Conservation (phyloP, 2,113 vertebrate species). For the Nerophis lumbriciformis region DNA sequence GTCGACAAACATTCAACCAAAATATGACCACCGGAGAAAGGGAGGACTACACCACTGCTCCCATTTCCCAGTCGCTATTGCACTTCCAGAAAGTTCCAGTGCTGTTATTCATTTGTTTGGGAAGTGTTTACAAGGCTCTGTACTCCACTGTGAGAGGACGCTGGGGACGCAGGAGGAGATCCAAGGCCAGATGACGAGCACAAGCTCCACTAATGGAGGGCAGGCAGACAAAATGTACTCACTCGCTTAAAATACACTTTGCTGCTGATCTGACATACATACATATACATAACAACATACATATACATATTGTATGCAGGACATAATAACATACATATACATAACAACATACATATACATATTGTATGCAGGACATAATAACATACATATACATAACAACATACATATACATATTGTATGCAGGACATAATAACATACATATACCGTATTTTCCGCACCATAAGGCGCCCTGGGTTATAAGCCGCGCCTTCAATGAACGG, state of each 20-base stretch:
- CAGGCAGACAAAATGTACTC: conserved; percentile 28
- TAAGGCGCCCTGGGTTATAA: no score
- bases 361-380: no score
- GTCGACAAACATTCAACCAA: conserved; percentile 39
- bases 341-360: no score
- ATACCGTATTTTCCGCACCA: no score
- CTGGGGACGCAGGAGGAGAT: conserved; percentile 40
- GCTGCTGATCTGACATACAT: background rate
- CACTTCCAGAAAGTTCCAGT: conserved; percentile 65
- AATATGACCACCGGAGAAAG: conserved; percentile 39
- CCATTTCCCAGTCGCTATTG: conserved; percentile 51
- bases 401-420: no score
- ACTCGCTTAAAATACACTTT: conserved; percentile 9
- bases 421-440: no score
- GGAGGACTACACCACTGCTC: conserved; percentile 29
- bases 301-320: no score
- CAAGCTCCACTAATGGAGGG: conserved; percentile 59
- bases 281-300: background rate
- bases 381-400: no score
- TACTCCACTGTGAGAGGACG: conserved; percentile 46
- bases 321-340: no score
- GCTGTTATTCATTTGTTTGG: conserved; percentile 59
- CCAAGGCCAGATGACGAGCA: conserved; percentile 55
- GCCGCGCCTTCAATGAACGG: no score
- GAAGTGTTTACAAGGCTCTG: conserved; percentile 58